These are phyloP conservation scores for Vultur gryphus DNA, from an alignment of 2,797 vertebrate species.

Conservation along the genomic window DNA sequence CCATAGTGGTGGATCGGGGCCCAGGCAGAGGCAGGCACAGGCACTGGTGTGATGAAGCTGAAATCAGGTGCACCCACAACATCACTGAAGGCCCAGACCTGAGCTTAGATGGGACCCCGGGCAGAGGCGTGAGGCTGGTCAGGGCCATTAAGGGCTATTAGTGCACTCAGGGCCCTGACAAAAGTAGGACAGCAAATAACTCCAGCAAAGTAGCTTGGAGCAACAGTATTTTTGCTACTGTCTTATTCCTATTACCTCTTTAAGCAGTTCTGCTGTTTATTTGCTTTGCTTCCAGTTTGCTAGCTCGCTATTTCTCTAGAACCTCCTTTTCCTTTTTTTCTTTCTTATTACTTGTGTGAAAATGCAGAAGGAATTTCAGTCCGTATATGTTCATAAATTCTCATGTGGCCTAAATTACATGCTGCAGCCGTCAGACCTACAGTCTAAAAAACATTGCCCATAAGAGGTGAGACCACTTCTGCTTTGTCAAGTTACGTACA, in stretches of 20 bases:
- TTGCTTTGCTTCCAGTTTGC: neutral
- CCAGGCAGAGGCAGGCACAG: too few species aligned
- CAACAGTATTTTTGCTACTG: neutral
- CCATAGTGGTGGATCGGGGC: accelerated
- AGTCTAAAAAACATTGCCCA: neutral
- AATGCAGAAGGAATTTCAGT: neutral
- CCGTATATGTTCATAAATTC: neutral
- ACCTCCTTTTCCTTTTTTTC: neutral
- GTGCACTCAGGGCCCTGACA: neutral
- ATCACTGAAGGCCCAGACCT: neutral
- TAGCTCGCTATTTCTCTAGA: neutral
- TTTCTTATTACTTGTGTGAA: neutral
- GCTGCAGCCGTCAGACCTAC: neutral
- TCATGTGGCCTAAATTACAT: neutral
- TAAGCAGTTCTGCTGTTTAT: neutral
- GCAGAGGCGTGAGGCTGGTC: accelerated
- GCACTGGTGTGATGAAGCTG: neutral
- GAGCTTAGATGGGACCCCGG: neutral
- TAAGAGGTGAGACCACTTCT: neutral
- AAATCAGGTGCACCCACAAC: neutral
- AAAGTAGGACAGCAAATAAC: neutral
- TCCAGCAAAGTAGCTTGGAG: neutral
- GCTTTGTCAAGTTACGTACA: neutral
- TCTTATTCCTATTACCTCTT: accelerated
- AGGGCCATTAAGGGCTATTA: neutral